Evolutionary conservation across 2,113 vertebrate species (phyloP).

Genomic region (Trematomus loennbergii): DNA sequence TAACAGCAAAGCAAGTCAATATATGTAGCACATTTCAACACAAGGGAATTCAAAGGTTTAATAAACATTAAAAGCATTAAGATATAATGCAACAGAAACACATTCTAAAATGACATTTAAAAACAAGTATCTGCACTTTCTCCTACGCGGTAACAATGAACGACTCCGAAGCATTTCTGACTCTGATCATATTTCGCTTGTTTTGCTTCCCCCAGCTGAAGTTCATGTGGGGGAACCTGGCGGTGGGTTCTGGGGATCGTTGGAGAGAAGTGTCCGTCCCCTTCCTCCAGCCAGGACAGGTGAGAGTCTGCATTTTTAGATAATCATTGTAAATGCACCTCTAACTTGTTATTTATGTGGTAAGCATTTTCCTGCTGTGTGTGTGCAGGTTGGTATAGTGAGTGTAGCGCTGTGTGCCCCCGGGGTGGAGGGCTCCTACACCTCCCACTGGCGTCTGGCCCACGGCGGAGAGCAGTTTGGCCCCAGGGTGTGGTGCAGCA

Average conservation of each 20-base stretch:
- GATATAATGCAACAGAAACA: no score
- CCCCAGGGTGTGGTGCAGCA: slow-evolving; percentile 98
- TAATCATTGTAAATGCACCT: no score
- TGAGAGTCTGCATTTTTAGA: slow-evolving; percentile 18
- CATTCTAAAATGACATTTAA: no score
- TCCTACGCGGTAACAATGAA: no score
- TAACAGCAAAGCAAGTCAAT: no score
- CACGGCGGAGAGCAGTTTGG: slow-evolving; percentile 96
- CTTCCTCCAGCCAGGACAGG: slow-evolving; percentile 89
- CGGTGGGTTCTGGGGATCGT: slow-evolving; percentile 88
- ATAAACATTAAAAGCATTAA: no score
- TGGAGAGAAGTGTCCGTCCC: slow-evolving; percentile 94
- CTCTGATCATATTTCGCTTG: background rate
- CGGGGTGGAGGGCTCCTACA: slow-evolving; percentile 93
- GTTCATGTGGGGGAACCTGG: slow-evolving; percentile 99
- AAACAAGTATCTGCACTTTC: no score
- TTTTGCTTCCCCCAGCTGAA: slow-evolving; percentile 86
- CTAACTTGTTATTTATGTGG: no score
- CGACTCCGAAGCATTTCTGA: no score
- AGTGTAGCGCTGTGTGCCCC: slow-evolving; percentile 94
- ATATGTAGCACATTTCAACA: no score
- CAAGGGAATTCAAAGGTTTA: no score
- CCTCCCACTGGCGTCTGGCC: slow-evolving; percentile 97
- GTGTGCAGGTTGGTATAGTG: slow-evolving; percentile 89
- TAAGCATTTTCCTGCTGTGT: background rate